phyloP scores from a whole-genome alignment of 2,113 vertebrate genomes.

The Vanacampus margaritifer region DNA sequence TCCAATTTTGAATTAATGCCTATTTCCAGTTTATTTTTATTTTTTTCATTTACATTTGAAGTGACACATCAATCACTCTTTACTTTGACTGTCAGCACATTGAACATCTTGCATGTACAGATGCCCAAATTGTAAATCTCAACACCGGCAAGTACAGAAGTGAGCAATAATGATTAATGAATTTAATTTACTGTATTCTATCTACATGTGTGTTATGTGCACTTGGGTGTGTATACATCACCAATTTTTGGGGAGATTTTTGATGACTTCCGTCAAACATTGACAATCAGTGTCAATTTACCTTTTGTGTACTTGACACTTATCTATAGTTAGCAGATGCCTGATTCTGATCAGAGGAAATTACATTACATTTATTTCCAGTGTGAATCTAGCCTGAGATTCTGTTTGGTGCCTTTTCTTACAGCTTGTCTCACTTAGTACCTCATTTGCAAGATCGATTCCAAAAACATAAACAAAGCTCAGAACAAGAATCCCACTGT shows the following conservation, averaged over 20 bases:
- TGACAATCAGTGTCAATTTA: too few species aligned
- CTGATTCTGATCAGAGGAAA: not conserved
- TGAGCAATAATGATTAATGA: not conserved
- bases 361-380: not conserved
- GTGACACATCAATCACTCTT: not conserved
- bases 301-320: too few species aligned
- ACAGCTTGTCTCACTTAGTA: too few species aligned
- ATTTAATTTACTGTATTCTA: not conserved
- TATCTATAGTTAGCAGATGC: not conserved
- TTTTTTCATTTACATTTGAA: not conserved
- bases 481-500: not conserved
- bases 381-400: not conserved
- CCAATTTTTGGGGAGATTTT: not conserved
- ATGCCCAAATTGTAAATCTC: not conserved
- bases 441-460: too few species aligned
- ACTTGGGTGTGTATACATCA: too few species aligned
- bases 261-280: too few species aligned
- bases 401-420: not conserved
- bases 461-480: not conserved
- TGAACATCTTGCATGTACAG: not conserved
- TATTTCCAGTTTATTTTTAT: not conserved
- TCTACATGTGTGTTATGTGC: not conserved
- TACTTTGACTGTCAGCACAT: not conserved
- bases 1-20: not conserved
- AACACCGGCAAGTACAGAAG: not conserved